A percentile compares a stretch with the other conserved stretches of the same genome.
phyloP scores from a whole-genome alignment of 2,797 vertebrate species.

The Mormyrus proboscirostris region DNA sequence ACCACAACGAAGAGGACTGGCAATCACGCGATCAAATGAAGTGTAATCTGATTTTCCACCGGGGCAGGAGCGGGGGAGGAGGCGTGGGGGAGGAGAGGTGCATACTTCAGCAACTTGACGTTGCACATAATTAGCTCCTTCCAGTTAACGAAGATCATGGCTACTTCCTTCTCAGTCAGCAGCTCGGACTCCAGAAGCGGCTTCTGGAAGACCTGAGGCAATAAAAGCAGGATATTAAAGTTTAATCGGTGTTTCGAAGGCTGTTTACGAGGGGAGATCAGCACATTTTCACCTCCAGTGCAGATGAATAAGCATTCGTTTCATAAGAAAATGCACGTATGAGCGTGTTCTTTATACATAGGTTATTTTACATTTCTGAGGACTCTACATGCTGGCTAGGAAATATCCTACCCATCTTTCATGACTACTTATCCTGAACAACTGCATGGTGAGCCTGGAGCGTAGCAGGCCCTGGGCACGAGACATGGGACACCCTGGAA shows the following conservation, averaged over 20 bases:
- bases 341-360: neutral
- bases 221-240: neutral
- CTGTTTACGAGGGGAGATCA: neutral
- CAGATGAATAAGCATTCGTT: neutral
- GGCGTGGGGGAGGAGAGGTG: neutral
- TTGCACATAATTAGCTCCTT: slow-evolving; percentile 99
- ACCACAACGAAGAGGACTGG: neutral
- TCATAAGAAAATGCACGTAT: neutral
- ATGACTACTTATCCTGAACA: neutral
- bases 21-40: neutral
- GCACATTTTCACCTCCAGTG: neutral
- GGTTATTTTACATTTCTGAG: neutral
- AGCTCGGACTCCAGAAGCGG: slow-evolving; percentile 89
- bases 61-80: neutral
- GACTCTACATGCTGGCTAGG: neutral
- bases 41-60: neutral
- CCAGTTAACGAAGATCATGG: slow-evolving; percentile 99
- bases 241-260: neutral
- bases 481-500: neutral
- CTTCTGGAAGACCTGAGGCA: slow-evolving; percentile 86
- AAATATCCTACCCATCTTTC: neutral
- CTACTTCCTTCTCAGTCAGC: slow-evolving; percentile 92
- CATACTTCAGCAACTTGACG: slow-evolving; percentile 97
- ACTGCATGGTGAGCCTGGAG: neutral
- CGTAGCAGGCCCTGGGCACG: neutral